Conservation (phyloP, 1,140 invertebrate species). For the Hypsibius dujardini region DNA sequence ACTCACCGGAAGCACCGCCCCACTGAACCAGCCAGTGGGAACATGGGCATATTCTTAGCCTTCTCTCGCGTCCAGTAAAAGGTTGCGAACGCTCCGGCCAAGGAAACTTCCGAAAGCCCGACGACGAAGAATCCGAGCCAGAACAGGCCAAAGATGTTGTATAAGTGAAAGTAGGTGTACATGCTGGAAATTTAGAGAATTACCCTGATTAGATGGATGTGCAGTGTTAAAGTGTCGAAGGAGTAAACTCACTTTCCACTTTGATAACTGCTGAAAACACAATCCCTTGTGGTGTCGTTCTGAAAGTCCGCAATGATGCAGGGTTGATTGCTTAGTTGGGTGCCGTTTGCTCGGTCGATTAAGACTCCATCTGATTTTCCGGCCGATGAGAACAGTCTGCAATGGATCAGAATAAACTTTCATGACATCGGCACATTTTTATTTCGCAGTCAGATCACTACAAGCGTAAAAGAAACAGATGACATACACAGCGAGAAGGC, state of each 20-base stretch:
- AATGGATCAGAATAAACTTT: not conserved
- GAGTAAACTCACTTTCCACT: not conserved
- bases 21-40: slow-evolving; percentile 27
- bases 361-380: not conserved
- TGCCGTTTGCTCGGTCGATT: too few species aligned
- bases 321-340: too few species aligned
- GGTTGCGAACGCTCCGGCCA: slow-evolving; percentile 37
- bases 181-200: not conserved
- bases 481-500: slow-evolving; percentile 48
- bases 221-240: not conserved
- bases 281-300: not conserved
- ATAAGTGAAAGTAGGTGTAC: not conserved
- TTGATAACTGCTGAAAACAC: not conserved
- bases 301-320: not conserved
- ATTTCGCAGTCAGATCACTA: not conserved
- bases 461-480: too few species aligned
- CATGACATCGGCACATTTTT: too few species aligned
- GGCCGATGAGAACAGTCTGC: not conserved
- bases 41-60: slow-evolving; percentile 28
- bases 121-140: slow-evolving; percentile 33
- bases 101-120: slow-evolving; percentile 34
- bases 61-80: slow-evolving; percentile 39
- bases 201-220: not conserved
- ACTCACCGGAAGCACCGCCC: slow-evolving; percentile 15
- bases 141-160: slow-evolving; percentile 6